These are phyloP conservation scores for Sander vitreus DNA, from an alignment of 2,113 vertebrate species.

Conservation along the genomic window DNA sequence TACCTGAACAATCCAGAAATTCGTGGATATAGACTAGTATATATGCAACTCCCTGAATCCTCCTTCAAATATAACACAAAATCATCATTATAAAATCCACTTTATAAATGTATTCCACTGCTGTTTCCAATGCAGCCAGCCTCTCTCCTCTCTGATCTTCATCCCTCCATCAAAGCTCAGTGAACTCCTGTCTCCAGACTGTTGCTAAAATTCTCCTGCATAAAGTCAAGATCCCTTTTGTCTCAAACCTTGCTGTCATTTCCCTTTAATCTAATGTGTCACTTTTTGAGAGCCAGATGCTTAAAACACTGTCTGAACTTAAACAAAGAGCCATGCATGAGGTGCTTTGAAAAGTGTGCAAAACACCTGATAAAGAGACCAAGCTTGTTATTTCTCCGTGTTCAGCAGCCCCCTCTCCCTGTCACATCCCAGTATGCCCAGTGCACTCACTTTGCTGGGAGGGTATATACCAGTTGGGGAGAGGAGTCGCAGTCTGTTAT, in stretches of 20 bases:
- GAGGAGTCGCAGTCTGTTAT: conserved; percentile 46
- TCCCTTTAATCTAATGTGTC: conserved; percentile 42
- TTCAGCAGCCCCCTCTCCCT: conserved; percentile 15
- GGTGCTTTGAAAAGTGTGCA: conserved; percentile 27
- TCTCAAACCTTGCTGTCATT: conserved; percentile 23
- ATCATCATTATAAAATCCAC: background rate
- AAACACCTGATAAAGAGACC: conserved; percentile 36
- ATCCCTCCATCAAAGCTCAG: conserved; percentile 22
- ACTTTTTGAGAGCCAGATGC: conserved; percentile 26
- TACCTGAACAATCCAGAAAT: no score
- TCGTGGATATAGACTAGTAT: background rate
- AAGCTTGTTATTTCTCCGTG: conserved; percentile 13
- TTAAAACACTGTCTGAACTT: conserved; percentile 18
- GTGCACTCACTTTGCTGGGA: conserved; percentile 1
- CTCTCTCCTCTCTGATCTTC: background rate
- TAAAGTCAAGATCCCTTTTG: conserved; percentile 29
- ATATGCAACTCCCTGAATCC: background rate
- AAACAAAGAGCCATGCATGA: conserved; percentile 42
- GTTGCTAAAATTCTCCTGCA: conserved; percentile 2
- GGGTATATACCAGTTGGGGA: conserved; percentile 31
- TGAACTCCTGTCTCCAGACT: conserved; percentile 19
- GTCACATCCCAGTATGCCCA: conserved; percentile 27
- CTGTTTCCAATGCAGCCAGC: background rate
- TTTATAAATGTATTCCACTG: background rate
- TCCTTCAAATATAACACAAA: background rate